These are phyloP conservation scores for Lysandra coridon DNA, from an alignment of 2,888 invertebrate genomes.

Conservation along the genomic window DNA sequence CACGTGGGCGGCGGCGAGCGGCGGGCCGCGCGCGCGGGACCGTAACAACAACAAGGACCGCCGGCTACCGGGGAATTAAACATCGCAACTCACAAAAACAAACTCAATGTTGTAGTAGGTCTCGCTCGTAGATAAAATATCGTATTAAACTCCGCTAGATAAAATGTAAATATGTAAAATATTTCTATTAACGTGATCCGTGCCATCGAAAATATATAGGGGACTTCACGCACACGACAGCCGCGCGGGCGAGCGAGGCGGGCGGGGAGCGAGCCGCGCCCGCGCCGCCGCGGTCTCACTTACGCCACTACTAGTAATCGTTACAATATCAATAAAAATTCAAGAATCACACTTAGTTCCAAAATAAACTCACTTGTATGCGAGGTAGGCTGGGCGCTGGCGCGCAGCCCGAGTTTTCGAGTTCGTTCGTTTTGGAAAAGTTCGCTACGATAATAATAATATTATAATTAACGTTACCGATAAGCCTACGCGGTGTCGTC, in stretches of 20 bases:
- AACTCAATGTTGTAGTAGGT: conserved; percentile 81
- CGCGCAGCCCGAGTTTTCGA: conserved; percentile 81
- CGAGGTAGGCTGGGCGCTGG: conserved; percentile 84
- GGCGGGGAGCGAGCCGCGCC: conserved; percentile 37
- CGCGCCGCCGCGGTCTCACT: conserved; percentile 56
- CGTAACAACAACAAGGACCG: conserved; percentile 77
- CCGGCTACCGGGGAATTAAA: conserved; percentile 79
- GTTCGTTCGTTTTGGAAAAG: conserved; percentile 82
- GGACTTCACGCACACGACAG: conserved; percentile 76
- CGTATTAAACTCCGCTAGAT: conserved; percentile 80
- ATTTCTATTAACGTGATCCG: conserved; percentile 78
- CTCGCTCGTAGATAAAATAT: conserved; percentile 78
- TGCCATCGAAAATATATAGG: conserved; percentile 78
- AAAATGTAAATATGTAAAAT: conserved; percentile 81
- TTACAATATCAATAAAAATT: conserved; percentile 82
- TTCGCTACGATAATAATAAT: conserved; percentile 80
- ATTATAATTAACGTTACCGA: conserved; percentile 79
- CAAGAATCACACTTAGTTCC: conserved; percentile 88
- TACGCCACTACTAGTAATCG: conserved; percentile 79
- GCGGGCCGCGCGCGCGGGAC: conserved; percentile 46
- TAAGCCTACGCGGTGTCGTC: conserved; percentile 79
- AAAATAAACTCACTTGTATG: conserved; percentile 88
- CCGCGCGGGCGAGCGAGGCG: conserved; percentile 48
- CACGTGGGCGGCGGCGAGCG: conserved; percentile 44
- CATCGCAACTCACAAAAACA: conserved; percentile 78